A percentile compares a stretch with the other conserved stretches of the same genome.
Conservation (phyloP, 1,140 invertebrate species). For the Drosophila sulfurigaster region DNA sequence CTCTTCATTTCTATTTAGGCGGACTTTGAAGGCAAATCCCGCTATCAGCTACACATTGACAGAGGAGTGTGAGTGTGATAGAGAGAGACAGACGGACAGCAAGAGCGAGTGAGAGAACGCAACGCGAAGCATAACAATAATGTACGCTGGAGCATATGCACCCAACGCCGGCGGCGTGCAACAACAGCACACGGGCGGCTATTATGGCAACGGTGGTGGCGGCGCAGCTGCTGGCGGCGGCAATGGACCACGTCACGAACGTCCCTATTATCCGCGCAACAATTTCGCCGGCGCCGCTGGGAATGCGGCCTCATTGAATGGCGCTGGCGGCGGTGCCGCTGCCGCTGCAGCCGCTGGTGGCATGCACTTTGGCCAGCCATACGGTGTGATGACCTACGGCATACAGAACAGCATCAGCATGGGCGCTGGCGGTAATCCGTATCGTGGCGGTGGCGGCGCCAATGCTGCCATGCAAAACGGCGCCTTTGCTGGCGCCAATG, state of each 20-base stretch:
- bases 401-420: conserved; percentile 70
- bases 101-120: neutral
- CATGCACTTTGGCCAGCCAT: conserved; percentile 69
- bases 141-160: conserved; percentile 77
- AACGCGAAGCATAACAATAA: conserved; percentile 36
- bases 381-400: conserved; percentile 72
- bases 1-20: neutral
- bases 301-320: conserved; percentile 55
- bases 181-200: conserved; percentile 73
- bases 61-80: neutral
- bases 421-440: conserved; percentile 60
- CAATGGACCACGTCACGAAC: conserved; percentile 56
- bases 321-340: conserved; percentile 55
- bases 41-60: neutral
- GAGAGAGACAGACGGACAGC: neutral
- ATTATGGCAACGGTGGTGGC: conserved; percentile 76
- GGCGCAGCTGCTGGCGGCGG: conserved; percentile 48
- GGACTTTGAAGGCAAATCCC: conserved; percentile 19
- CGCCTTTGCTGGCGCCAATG: conserved; percentile 52
- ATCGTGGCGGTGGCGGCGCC: conserved; percentile 49
- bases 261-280: conserved; percentile 62
- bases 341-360: conserved; percentile 61
- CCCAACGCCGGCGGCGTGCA: conserved; percentile 74
- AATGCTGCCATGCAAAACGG: conserved; percentile 70
- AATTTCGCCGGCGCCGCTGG: conserved; percentile 48